A percentile compares a stretch with the other conserved stretches of the same genome.
Evolutionary conservation across 1,140 invertebrate genomes (phyloP).

Genomic region (Hypsibius dujardini): DNA sequence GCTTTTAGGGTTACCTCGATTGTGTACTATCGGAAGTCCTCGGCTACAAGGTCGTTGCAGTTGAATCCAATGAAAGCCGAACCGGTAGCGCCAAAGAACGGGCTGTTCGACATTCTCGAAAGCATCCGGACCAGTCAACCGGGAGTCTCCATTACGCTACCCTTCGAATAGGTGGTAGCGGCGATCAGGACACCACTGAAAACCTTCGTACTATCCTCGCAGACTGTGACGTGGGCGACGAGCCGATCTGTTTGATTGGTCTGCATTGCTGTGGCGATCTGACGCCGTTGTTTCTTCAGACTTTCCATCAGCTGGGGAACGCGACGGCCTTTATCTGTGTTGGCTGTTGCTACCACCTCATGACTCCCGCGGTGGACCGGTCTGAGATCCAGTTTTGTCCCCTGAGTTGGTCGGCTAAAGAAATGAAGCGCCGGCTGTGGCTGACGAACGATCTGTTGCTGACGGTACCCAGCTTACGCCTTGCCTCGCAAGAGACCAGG

Average conservation of each 20-base stretch:
- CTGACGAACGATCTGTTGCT: background rate
- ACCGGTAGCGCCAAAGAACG: slow-evolving; percentile 24
- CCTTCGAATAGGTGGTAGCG: background rate
- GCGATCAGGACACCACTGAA: background rate
- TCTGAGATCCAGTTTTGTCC: background rate
- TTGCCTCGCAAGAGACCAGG: background rate
- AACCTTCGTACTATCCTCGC: background rate
- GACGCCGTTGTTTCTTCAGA: slow-evolving; percentile 29
- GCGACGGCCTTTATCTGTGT: slow-evolving; percentile 28
- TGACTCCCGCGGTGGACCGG: background rate
- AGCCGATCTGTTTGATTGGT: slow-evolving; percentile 28
- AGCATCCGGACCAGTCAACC: background rate
- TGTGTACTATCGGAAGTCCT: slow-evolving; percentile 25
- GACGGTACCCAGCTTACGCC: background rate
- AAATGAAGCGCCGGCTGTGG: background rate
- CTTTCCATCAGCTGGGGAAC: slow-evolving; percentile 24
- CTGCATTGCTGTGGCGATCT: slow-evolving; percentile 33
- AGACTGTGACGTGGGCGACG: background rate
- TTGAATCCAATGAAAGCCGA: slow-evolving; percentile 26
- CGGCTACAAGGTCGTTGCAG: slow-evolving; percentile 26
- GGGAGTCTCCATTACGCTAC: background rate
- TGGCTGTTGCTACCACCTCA: slow-evolving; percentile 32
- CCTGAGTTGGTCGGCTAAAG: background rate
- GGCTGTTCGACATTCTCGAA: background rate
- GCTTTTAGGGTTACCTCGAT: slow-evolving; percentile 29